Base-by-base conservation (phyloP, 2,113 vertebrate genomes). In the Octodon degus region DNA sequence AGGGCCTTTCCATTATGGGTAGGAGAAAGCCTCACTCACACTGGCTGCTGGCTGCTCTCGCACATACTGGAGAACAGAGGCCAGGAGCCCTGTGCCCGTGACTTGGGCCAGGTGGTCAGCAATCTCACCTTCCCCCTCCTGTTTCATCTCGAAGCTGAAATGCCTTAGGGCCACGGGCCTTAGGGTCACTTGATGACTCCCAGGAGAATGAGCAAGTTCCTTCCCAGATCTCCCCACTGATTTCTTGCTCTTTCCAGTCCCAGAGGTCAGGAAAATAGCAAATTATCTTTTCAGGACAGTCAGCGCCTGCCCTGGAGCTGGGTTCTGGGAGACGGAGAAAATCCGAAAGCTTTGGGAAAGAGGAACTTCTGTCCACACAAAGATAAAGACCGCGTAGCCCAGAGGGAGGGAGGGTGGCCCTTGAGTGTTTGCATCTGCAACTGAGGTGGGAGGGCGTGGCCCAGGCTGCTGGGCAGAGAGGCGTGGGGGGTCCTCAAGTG, bases 251-350 rank as follows among this genome's bases (percentile, higher is more conserved):
- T 89, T 47, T 53, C 70, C 27, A 89, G 37, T 86, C 47, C 20
- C 5, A 2, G 2, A 47, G 27, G 30, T 34, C n/a, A 84, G n/a
- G 37, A 87, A 47, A 90, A 60, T 50, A 34, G 34, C 50, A 86
- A 55, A 47, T 4, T 10, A 5, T 81, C 62, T 34, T 24, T 89
- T 72, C 50, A 72, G 60, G 13, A 32, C 62, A 47, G 0, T 70
- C 34, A 47, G n/a, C 83, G 12, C 20, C 37, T 34, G n/a, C 34
- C 19, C 20, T 80, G 22, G 27, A 94, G 25, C 63, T 55, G 27
- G 43, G 9, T 2, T 5, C 2, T 0, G 5, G 10, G 68, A 1
- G 9, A 8, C 25, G 17, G 20, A 10, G 20, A 7, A 86, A 74
- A 37, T 14, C 6, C 4, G 47, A 55, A 8, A 11, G 25, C n/a